phyloP scores from a whole-genome alignment of 2,888 invertebrate species.

The Syrista parreyssii region DNA sequence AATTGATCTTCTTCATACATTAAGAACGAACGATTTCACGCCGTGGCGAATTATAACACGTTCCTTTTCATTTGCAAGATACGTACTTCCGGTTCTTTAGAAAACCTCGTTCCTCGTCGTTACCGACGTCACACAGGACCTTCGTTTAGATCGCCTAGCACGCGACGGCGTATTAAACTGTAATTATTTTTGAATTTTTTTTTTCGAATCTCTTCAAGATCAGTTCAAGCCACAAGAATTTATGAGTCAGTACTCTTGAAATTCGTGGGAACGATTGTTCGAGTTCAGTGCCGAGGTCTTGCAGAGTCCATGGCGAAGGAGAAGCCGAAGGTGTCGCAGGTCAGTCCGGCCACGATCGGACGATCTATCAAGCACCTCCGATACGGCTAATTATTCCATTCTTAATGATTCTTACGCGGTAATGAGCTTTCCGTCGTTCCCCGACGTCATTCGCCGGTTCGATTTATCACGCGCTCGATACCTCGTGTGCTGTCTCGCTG shows the following conservation, averaged over 20 bases:
- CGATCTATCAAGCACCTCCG: conserved; percentile 47
- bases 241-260: neutral
- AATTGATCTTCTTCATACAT: conserved; percentile 31
- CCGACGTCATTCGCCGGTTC: conserved; percentile 2
- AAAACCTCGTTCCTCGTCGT: neutral
- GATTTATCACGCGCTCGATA: conserved; percentile 3
- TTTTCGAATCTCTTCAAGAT: neutral
- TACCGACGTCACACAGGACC: neutral
- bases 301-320: neutral
- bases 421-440: conserved; percentile 16
- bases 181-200: neutral
- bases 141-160: too few relatives aligned
- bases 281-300: neutral
- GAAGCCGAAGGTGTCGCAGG: conserved; percentile 29
- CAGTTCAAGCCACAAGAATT: neutral
- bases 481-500: too few relatives aligned
- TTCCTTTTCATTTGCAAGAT: neutral
- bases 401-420: conserved; percentile 44
- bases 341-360: conserved; percentile 48
- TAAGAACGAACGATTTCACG: conserved; percentile 1
- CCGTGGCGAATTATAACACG: neutral
- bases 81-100: neutral
- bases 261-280: neutral
- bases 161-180: too few relatives aligned
- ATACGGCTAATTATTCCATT: conserved; percentile 49